Evolutionary conservation across 2,797 vertebrate genomes (phyloP).

Genomic region (Eutrigla gurnardus): DNA sequence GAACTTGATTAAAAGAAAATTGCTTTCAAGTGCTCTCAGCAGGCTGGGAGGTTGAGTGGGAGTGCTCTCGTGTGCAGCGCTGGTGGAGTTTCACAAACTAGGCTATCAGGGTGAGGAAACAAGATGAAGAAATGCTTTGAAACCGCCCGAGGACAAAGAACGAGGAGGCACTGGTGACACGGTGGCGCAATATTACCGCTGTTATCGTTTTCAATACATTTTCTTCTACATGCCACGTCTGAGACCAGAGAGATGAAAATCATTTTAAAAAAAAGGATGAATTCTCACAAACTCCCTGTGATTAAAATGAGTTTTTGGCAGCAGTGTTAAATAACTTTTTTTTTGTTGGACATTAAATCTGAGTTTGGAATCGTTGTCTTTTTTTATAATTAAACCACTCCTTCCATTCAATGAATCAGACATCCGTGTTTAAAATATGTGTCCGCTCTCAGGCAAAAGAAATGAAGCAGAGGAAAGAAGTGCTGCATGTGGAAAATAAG

Average conservation of each 20-base stretch:
- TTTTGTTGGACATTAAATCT: neutral
- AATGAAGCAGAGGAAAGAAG: neutral
- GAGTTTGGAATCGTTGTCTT: neutral
- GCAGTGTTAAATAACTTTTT: neutral
- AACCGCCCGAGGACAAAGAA: conserved; percentile 73
- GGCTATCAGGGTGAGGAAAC: conserved; percentile 72
- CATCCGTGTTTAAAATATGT: neutral
- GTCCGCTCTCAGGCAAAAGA: neutral
- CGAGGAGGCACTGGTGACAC: conserved; percentile 65
- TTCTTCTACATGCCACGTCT: conserved; percentile 48
- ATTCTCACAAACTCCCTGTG: neutral
- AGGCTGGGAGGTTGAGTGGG: conserved; percentile 79
- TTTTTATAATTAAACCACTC: neutral
- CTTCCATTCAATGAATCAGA: neutral
- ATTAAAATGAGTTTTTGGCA: conserved; percentile 18
- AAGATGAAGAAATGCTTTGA: conserved; percentile 79
- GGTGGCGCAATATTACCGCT: conserved; percentile 60
- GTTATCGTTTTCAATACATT: conserved; percentile 65
- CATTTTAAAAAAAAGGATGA: conserved; percentile 11
- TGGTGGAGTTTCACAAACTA: conserved; percentile 71
- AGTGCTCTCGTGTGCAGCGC: conserved; percentile 63
- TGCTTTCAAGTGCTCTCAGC: conserved; percentile 84
- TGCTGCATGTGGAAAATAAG: conserved; percentile 14
- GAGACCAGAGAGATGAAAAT: conserved; percentile 30
- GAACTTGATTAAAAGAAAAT: conserved; percentile 86